These are phyloP conservation scores for Etheostoma spectabile DNA, from an alignment of 2,113 vertebrate species.

Conservation along the genomic window DNA sequence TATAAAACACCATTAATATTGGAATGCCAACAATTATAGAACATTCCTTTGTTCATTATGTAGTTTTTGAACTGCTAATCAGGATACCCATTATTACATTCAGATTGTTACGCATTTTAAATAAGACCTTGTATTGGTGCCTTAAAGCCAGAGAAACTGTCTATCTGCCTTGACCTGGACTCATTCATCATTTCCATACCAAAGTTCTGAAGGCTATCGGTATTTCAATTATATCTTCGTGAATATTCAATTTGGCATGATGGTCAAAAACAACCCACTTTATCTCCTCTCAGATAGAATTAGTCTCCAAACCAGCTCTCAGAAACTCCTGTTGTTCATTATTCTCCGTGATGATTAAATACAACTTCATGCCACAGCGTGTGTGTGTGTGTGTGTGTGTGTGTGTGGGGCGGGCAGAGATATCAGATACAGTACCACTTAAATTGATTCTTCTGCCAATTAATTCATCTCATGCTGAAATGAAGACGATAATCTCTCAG, in stretches of 20 bases:
- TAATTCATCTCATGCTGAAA: slow-evolving; percentile 67
- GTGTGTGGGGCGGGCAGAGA: slow-evolving; percentile 46
- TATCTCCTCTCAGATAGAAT: slow-evolving; percentile 63
- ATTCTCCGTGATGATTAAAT: slow-evolving; percentile 62
- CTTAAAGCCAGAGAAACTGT: slow-evolving; percentile 7
- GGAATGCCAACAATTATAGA: neutral
- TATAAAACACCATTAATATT: neutral
- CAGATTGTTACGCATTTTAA: slow-evolving; percentile 25
- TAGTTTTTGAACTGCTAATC: slow-evolving; percentile 14
- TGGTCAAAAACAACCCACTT: slow-evolving; percentile 66
- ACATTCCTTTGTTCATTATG: neutral
- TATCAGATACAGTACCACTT: slow-evolving; percentile 54
- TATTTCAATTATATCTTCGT: slow-evolving; percentile 60
- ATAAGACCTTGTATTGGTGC: slow-evolving; percentile 32
- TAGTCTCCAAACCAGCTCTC: slow-evolving; percentile 51
- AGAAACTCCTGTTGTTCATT: slow-evolving; percentile 52
- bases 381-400: slow-evolving; percentile 18
- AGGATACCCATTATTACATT: slow-evolving; percentile 22
- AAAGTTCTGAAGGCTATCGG: slow-evolving; percentile 61
- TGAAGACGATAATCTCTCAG: slow-evolving; percentile 64
- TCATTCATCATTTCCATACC: slow-evolving; percentile 47
- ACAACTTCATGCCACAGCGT: slow-evolving; percentile 30
- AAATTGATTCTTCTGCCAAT: slow-evolving; percentile 72
- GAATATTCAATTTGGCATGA: slow-evolving; percentile 62
- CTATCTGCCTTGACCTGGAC: slow-evolving; percentile 56